phyloP scores from a whole-genome alignment of 2,888 invertebrate species.

The Clistopyga incitator region DNA sequence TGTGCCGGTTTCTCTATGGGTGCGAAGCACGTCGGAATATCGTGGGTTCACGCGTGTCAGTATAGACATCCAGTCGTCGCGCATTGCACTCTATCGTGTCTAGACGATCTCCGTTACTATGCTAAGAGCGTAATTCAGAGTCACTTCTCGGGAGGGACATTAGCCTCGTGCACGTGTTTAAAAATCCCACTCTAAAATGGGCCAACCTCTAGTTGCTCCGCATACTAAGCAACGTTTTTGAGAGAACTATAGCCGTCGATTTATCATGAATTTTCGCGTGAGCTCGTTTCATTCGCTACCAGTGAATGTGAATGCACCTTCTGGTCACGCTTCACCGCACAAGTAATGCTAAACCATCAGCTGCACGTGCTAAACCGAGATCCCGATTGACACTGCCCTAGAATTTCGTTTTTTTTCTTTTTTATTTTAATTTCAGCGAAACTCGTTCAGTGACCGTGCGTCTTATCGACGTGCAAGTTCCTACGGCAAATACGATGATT shows the following conservation, averaged over 20 bases:
- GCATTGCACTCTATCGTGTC: constrained; percentile 62
- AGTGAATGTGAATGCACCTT: constrained; percentile 52
- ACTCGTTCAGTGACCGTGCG: constrained; percentile 15
- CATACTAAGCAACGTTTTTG: constrained; percentile 66
- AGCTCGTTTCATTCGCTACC: constrained; percentile 28
- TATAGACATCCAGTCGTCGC: constrained; percentile 13
- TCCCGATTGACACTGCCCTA: constrained; percentile 36
- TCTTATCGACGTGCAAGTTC: constrained; percentile 34
- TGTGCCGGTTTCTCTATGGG: constrained; percentile 21
- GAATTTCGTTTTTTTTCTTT: constrained; percentile 20
- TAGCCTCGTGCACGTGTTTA: constrained; percentile 19
- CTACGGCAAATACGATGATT: too few relatives aligned
- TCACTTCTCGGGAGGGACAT: constrained; percentile 45
- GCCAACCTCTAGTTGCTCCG: constrained; percentile 64
- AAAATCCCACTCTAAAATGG: constrained; percentile 67
- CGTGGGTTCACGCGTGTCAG: constrained; percentile 30
- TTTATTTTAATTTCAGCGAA: constrained; percentile 22
- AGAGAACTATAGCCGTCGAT: constrained; percentile 37
- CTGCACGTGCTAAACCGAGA: constrained; percentile 31
- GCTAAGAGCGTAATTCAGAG: constrained; percentile 68
- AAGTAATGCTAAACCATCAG: constrained; percentile 27
- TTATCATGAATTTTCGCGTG: constrained; percentile 47
- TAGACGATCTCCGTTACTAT: constrained; percentile 70
- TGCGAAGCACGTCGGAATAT: constrained; percentile 42
- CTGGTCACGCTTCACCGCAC: constrained; percentile 45